Percentiles rank a stretch among this genome's conserved stretches.
These are phyloP conservation scores for Dermochelys coriacea DNA, from an alignment of 2,797 vertebrate genomes.

Conservation along the genomic window DNA sequence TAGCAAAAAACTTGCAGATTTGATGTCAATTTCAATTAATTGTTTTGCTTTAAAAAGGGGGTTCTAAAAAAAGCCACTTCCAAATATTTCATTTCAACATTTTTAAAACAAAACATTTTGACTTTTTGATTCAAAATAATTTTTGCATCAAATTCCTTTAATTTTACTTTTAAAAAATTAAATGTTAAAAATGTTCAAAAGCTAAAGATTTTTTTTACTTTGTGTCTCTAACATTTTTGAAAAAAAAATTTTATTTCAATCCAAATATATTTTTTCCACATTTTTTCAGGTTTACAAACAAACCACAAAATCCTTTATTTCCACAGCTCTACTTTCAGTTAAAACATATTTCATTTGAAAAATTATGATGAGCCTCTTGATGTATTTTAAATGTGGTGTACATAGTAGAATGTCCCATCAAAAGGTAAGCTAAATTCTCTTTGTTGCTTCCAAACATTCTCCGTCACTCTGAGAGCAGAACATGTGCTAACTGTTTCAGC, in stretches of 20 bases:
- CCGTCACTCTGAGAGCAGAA: background rate
- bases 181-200: background rate
- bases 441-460: background rate
- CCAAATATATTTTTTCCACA: background rate
- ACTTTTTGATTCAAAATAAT: background rate
- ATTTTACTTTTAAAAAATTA: background rate
- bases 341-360: background rate
- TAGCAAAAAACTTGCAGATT: background rate
- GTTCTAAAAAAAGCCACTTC: background rate
- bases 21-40: background rate
- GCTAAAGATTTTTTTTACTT: background rate
- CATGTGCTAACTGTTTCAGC: background rate
- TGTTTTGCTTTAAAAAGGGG: background rate
- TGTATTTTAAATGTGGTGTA: background rate
- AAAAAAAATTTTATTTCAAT: background rate
- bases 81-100: background rate
- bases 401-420: background rate
- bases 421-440: background rate
- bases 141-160: background rate
- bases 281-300: background rate
- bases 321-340: background rate
- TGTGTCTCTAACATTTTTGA: background rate
- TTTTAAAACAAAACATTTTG: background rate
- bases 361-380: background rate
- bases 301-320: background rate